Evolutionary conservation across 37 sponge, comb jelly and placozoan species (phyloP).

Genomic region (Cliona cf. orientalis): DNA sequence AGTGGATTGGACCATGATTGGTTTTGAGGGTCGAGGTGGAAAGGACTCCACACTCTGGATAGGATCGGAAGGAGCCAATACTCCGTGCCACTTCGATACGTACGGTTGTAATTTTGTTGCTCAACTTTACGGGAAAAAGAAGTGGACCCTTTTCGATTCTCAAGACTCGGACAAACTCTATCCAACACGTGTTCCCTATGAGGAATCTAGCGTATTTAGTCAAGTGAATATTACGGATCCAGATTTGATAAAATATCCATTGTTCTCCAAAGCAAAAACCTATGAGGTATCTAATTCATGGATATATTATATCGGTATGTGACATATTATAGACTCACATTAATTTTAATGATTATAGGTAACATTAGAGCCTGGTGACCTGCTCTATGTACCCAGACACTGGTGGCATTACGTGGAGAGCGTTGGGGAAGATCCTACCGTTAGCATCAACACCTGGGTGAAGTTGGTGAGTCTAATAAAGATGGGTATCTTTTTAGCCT

Average conservation of each 20-base stretch:
- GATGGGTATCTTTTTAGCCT: too few species aligned
- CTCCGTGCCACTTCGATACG: conserved; percentile 97
- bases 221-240: conserved; percentile 76
- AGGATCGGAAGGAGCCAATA: conserved; percentile 87
- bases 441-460: conserved; percentile 97
- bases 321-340: background rate
- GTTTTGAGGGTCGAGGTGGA: conserved; percentile 71
- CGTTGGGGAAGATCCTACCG: conserved; percentile 55
- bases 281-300: conserved; percentile 67
- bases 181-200: conserved; percentile 92
- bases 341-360: conserved; percentile 45
- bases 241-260: conserved; percentile 53
- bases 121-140: conserved; percentile 87
- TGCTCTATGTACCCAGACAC: conserved; percentile 89
- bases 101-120: conserved; percentile 95
- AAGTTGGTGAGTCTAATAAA: conserved; percentile 75
- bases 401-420: conserved; percentile 98
- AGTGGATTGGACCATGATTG: conserved; percentile 84
- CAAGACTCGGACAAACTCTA: conserved; percentile 60
- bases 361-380: conserved; percentile 81
- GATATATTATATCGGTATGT: background rate
- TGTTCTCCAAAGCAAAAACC: conserved; percentile 33
- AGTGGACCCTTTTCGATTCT: conserved; percentile 87
- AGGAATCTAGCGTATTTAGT: conserved; percentile 95
- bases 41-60: conserved; percentile 84